Conservation (phyloP, 2,113 vertebrate genomes). For the Clinocottus analis region DNA sequence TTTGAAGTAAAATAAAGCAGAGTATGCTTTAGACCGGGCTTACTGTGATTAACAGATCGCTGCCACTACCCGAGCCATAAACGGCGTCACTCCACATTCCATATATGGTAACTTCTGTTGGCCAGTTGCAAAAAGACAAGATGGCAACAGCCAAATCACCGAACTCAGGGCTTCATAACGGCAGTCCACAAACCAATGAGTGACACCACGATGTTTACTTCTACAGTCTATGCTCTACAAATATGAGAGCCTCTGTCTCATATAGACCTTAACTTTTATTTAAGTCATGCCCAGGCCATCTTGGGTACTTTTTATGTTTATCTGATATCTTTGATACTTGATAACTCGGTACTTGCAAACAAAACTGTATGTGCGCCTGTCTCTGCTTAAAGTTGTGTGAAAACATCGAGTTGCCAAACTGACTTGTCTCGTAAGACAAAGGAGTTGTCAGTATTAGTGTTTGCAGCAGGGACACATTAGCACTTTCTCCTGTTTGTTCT, state of each 20-base stretch:
- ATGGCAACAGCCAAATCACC: no score
- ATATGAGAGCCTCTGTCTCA: neutral
- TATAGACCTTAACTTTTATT: neutral
- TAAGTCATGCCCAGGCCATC: neutral
- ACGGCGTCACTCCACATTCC: neutral
- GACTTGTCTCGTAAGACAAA: neutral
- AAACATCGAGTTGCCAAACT: conserved; percentile 7
- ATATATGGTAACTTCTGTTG: no score
- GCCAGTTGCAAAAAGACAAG: no score
- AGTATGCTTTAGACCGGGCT: neutral
- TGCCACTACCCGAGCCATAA: neutral
- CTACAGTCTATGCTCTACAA: no score
- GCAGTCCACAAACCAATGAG: no score
- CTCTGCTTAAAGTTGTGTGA: neutral
- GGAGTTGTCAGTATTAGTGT: neutral
- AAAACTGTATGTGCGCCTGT: neutral
- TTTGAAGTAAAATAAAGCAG: no score
- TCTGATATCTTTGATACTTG: conserved; percentile 2
- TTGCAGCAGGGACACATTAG: conserved; percentile 42
- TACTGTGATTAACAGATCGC: neutral
- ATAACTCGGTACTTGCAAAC: neutral
- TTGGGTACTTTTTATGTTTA: neutral
- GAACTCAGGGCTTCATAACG: no score
- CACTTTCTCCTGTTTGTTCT: conserved; percentile 42
- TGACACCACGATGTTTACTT: no score